Conservation (phyloP, 2,888 invertebrate genomes). For the Clistopyga incitator region DNA sequence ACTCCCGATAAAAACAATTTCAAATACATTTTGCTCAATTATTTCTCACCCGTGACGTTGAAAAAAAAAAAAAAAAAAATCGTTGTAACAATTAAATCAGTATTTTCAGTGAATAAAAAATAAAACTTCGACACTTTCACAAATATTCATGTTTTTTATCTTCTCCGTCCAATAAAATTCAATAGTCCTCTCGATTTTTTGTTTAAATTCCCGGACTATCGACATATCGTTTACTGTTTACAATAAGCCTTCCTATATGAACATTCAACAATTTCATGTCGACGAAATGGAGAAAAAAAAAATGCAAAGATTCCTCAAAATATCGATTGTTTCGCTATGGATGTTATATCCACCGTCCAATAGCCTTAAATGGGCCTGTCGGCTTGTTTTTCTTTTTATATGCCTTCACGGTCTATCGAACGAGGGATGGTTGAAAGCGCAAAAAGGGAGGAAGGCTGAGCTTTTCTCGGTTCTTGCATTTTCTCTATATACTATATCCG, state of each 20-base stretch:
- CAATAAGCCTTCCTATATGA: neutral
- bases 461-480: conserved; percentile 58
- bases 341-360: neutral
- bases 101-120: too few species aligned
- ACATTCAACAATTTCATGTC: neutral
- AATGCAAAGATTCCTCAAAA: neutral
- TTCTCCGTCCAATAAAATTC: too few species aligned
- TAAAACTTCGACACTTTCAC: too few species aligned
- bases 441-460: conserved; percentile 19
- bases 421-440: conserved; percentile 15
- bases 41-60: too few species aligned
- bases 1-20: too few species aligned
- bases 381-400: conserved; percentile 16
- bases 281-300: neutral
- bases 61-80: too few species aligned
- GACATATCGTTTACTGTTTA: too few species aligned
- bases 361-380: neutral
- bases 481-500: conserved; percentile 62
- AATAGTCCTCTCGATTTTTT: too few species aligned
- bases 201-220: too few species aligned
- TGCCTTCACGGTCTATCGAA: conserved; percentile 37
- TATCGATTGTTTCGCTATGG: neutral
- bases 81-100: too few species aligned
- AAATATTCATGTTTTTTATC: too few species aligned
- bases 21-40: too few species aligned